phyloP scores from a whole-genome alignment of 2,797 vertebrate genomes.

The Brachymystax lenok region DNA sequence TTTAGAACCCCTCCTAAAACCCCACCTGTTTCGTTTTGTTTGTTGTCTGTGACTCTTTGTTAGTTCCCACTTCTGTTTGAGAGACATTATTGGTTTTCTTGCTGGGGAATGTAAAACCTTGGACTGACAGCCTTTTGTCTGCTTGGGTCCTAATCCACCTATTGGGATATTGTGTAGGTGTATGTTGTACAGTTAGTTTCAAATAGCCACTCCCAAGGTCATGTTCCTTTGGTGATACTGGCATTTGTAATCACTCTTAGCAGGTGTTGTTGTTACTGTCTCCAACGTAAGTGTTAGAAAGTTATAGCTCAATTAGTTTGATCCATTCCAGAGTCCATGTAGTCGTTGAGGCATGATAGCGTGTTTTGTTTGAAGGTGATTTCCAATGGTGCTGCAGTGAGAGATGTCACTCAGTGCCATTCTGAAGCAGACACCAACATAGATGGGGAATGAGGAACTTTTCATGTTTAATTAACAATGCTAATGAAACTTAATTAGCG shows the following conservation, averaged over 20 bases:
- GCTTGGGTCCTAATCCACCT: slow-evolving; percentile 47
- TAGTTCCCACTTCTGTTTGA: no score
- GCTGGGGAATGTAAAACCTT: slow-evolving; percentile 9
- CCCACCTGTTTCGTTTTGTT: no score
- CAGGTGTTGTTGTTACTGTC: no score
- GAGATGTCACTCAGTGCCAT: slow-evolving; percentile 64
- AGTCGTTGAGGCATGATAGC: slow-evolving; percentile 14
- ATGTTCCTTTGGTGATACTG: no score
- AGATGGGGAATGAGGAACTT: slow-evolving; percentile 75
- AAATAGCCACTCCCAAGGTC: no score
- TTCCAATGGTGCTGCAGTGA: slow-evolving; percentile 40
- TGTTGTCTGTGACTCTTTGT: no score
- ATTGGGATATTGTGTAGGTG: slow-evolving; percentile 43
- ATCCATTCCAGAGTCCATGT: slow-evolving; percentile 5
- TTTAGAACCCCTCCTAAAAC: no score
- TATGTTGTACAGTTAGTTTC: no score
- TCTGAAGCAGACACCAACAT: slow-evolving; percentile 69
- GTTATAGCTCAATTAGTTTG: neutral
- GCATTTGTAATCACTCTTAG: no score
- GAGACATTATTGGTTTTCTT: no score
- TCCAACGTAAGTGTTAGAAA: no score
- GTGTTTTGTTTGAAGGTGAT: slow-evolving; percentile 37
- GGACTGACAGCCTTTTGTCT: slow-evolving; percentile 59
- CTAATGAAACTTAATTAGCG: slow-evolving; percentile 84
- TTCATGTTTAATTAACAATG: slow-evolving; percentile 85